A percentile compares a stretch with the other conserved stretches of the same genome.
phyloP scores from a whole-genome alignment of 2,888 invertebrate species.

The Coleophora flavipennella region DNA sequence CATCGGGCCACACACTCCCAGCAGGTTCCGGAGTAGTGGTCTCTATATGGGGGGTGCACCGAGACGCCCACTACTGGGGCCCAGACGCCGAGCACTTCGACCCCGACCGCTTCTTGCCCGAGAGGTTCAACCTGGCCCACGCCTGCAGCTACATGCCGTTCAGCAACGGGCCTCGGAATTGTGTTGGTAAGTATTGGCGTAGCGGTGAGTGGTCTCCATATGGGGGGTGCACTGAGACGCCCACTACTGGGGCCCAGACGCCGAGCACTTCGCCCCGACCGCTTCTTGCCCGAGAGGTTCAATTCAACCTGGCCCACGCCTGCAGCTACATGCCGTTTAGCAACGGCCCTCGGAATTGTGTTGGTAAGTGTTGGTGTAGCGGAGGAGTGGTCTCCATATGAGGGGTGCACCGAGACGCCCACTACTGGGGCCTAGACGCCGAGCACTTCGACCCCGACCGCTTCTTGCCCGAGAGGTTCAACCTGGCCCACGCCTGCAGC shows the following conservation, averaged over 20 bases:
- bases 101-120: conserved; percentile 75
- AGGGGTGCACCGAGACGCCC: conserved; percentile 68
- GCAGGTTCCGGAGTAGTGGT: conserved; percentile 60
- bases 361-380: conserved; percentile 60
- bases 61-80: conserved; percentile 72
- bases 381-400: conserved; percentile 60
- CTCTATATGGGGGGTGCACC: conserved; percentile 64
- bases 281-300: conserved; percentile 73
- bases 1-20: conserved; percentile 48
- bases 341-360: conserved; percentile 65
- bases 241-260: conserved; percentile 73
- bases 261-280: conserved; percentile 74
- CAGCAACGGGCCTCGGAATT: conserved; percentile 66
- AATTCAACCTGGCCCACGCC: conserved; percentile 40
- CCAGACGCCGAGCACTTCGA: conserved; percentile 74
- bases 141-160: conserved; percentile 65
- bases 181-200: conserved; percentile 58
- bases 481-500: conserved; percentile 45
- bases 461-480: conserved; percentile 69
- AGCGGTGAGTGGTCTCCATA: conserved; percentile 59
- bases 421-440: conserved; percentile 74
- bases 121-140: conserved; percentile 48
- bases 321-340: conserved; percentile 68
- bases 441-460: conserved; percentile 75
- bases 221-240: conserved; percentile 69